phyloP scores from a whole-genome alignment of 92 coral and sea anemone species.

The Parazoanthus darwini region DNA sequence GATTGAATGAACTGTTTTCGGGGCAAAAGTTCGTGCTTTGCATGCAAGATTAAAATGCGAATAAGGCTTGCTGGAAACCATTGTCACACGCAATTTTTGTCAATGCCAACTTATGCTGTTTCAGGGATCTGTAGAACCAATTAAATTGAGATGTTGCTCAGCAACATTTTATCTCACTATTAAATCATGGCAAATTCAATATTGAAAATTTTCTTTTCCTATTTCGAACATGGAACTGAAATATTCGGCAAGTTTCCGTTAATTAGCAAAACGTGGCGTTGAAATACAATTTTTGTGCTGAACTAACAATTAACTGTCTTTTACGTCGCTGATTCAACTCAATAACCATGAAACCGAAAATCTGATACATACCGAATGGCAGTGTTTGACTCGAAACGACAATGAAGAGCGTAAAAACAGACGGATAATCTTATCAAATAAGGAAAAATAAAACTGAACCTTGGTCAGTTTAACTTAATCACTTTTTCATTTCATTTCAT shows the following conservation, averaged over 20 bases:
- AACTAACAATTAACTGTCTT: neutral
- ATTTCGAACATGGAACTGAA: too few species aligned
- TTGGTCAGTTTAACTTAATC: neutral
- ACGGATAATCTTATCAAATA: slow-evolving; percentile 21
- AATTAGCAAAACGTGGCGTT: neutral
- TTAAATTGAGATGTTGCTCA: neutral
- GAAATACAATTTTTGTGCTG: too few species aligned
- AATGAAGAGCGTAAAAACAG: slow-evolving; percentile 29
- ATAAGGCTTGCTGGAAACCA: neutral
- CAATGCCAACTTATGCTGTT: neutral
- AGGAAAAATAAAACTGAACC: neutral
- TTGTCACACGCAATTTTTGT: neutral
- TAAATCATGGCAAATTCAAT: neutral
- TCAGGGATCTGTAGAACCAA: neutral
- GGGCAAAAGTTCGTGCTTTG: neutral
- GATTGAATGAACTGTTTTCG: too few species aligned
- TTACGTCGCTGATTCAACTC: slow-evolving; percentile 27
- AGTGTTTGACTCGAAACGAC: neutral
- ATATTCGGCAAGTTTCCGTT: too few species aligned
- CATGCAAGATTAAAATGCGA: neutral
- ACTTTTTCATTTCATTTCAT: too few species aligned
- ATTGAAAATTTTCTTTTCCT: too few species aligned
- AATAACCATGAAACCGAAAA: neutral
- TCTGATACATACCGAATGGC: too few species aligned
- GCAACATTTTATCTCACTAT: neutral